These are phyloP conservation scores for Amblyjoppa proteus DNA, from an alignment of 2,888 invertebrate genomes.

Conservation along the genomic window DNA sequence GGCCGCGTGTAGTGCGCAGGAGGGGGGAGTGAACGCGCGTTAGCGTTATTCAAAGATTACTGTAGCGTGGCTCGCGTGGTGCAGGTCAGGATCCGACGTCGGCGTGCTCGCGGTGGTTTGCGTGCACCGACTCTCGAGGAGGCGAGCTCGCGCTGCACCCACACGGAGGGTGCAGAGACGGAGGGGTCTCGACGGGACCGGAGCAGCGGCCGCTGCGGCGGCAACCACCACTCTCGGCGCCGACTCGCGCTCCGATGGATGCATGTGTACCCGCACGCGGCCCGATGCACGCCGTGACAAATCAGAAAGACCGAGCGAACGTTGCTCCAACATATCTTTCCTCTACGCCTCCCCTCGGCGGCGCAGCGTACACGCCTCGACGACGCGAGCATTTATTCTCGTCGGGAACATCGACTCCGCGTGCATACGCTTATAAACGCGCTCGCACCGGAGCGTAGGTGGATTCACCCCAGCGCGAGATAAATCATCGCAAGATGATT, in stretches of 20 bases:
- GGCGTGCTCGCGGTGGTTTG: conserved; percentile 54
- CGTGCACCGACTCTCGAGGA: conserved; percentile 40
- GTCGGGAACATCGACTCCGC: not conserved
- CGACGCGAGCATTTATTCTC: conserved; percentile 41
- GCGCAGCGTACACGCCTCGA: not conserved
- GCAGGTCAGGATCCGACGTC: conserved; percentile 76
- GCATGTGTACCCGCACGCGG: conserved; percentile 48
- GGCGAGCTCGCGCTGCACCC: conserved; percentile 55
- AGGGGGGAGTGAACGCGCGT: conserved; percentile 41
- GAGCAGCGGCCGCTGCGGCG: conserved; percentile 10
- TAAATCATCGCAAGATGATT: not conserved
- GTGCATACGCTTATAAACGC: conserved; percentile 1
- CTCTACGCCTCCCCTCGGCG: not conserved
- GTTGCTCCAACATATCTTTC: conserved; percentile 60
- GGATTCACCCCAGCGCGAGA: not conserved
- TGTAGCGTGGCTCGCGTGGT: conserved; percentile 65
- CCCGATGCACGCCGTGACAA: conserved; percentile 48
- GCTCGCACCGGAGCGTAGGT: conserved; percentile 25
- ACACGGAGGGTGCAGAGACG: conserved; percentile 13
- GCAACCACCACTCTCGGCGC: conserved; percentile 47
- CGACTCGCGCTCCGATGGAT: conserved; percentile 37
- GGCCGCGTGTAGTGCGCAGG: conserved; percentile 2
- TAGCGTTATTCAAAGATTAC: conserved; percentile 65
- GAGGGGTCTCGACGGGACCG: conserved; percentile 37
- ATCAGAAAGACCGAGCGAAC: conserved; percentile 65